Evolutionary conservation across 2,113 vertebrate species (phyloP), one percentile per base, ranked within the genome.

Genomic region (Erythrocercus mccallii): DNA sequence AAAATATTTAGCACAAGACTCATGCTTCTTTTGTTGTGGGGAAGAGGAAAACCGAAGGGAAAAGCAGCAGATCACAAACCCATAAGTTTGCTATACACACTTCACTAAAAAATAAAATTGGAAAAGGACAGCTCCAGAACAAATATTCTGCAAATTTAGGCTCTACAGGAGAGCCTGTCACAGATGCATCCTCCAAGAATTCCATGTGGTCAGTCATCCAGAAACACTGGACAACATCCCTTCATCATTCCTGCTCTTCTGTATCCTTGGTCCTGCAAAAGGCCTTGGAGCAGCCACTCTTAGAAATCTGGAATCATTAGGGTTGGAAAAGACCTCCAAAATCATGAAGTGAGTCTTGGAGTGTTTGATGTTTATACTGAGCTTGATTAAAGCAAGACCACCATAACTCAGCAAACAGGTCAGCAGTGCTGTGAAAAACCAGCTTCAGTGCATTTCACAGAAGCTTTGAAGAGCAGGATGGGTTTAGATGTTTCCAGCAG

Each of bases 31-130:
- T 37, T 23, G 5, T 10, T 8, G 14, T 4, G 48, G 37, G 22
- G 31, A 65, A 37, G 11, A 57, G 22, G 23, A 89, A 81, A 40
- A 5, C 5, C n/a, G 22, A 44, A 76, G 19, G 25, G 40, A 51
- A 50, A 35, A 73, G 37, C 92, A 61, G 54, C 50, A 37, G 37
- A 22, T 5, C 13, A 30, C 68, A 40, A 33, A 79, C 37, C 25
- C 60, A n/a, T 15, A 14, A 13, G n/a, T 21, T 53, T 33, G 8
- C 47, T 37, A 1, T 0, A 4, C 6, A 5, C 2, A 0, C 6
- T 47, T 54, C 1, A 1, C n/a, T 64, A 31, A 30, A 33, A 35
- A 81, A 15, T 7, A 10, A 40, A 68, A 45, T 0, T 6, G 6
- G 6, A 4, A 14, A 51, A 30, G 0, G 2, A 18, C 24, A 57